Base-by-base conservation (phyloP, 53 echinoderm and acorn worm genomes). In the Hippasteria phrygiana region DNA sequence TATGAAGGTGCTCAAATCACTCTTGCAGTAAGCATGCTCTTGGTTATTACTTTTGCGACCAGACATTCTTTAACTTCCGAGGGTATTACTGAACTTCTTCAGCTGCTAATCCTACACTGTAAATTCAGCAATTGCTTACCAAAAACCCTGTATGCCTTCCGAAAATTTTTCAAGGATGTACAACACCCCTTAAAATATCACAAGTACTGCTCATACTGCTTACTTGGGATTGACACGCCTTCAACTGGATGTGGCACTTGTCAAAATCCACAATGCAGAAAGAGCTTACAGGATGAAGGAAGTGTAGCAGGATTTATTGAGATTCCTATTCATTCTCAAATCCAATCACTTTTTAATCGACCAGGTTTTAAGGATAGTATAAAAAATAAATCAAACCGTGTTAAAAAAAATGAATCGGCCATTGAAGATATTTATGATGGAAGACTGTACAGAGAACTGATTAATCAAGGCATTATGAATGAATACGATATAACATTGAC, bases 381-480 rank as follows among this genome's bases (percentile, higher is more conserved):
- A 39, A 80, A 90, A 54, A 34, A 70, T 50, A 80, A 71, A 48
- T 81, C 69, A 50, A 90, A 81, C 12, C 67, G 90, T 42, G 39
- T 34, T 14, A 70, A 90, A 54, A 51, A 13, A 42, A 53, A 46
- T 27, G 12, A 70, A 71, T 53, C 17, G 18, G 77, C 77, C 43
- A 62, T 88, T 14, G 88, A 88, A 88, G 89, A 89, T 67, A 47
- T 89, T 65, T 80, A 89, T 69, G 89, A 89, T 70, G 89, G 89
- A 40, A 80, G 35, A 9, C 48, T 69, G 22, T 80, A 89, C 41
- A 80, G 16, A n/a, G 29, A 89, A 14, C 43, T 80, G 33, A 41
- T 89, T 80, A 48, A 29, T 13, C 46, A 70, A 55, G 88, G 35
- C 62, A 37, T 91, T 27, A 16, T 42, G 3, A 85, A 87, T 55